Base-by-base conservation (phyloP, 1,140 invertebrate species). In the Spodoptera frugiperda region DNA sequence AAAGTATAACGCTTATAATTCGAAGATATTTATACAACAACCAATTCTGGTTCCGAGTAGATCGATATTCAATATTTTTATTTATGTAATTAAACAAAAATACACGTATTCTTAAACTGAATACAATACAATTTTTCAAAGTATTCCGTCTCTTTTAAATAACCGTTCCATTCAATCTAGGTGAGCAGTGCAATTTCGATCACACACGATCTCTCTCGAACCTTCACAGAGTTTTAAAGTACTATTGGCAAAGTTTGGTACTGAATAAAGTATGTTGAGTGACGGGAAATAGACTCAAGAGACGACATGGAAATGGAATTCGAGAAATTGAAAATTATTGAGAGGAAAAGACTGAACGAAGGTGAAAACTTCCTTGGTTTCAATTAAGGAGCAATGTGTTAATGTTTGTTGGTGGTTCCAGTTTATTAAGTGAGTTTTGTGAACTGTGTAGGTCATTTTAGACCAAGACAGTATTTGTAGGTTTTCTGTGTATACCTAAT, bases 181-280 rank as follows among this genome's bases (percentile, higher is more conserved):
- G 44, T 49, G 63, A 67, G 19, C 17, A 48, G 46, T 44, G 19
- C 19, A 49, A 67, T 67, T 67, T 67, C 46, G 39, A 48, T 67
- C 63, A 67, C 63, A 67, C 19, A 67, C 63, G 63, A 21, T 67
- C 44, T 67, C 48, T n/a, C 10, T n/a, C 4, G 12, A 67, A 49
- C 44, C 63, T 39, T 63, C 15, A 44, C 44, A 9, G 21, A 67
- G 63, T 67, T 67, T 63, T 67, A 49, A 67, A 67, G 63, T 67
- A 67, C 63, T 67, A 67, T 67, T 67, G 63, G 63, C 17, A 49
- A 67, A 67, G 44, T 67, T 67, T 49, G 15, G 44, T 21, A 5
- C 4, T 67, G 63, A 67, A 67, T 67, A 67, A 49, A 49, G 44
- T 49, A 67, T 67, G 44, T 67, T 48, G 19, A 25, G 44, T 67